phyloP scores from a whole-genome alignment of 2,113 vertebrate genomes.

The Sinocyclocheilus anshuiensis region DNA sequence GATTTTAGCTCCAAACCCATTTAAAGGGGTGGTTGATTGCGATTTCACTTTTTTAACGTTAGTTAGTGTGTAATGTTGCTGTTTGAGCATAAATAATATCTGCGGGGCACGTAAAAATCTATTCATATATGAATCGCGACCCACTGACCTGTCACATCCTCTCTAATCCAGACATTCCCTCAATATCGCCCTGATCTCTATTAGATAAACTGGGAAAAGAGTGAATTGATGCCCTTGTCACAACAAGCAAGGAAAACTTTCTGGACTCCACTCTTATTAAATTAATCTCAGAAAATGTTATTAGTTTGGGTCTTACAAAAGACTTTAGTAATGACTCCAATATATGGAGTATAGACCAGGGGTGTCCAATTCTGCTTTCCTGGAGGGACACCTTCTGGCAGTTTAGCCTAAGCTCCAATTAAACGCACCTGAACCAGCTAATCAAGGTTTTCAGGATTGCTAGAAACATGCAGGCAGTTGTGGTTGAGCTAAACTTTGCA shows the following conservation, averaged over 20 bases:
- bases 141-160: background rate
- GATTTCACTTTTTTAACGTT: no score
- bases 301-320: background rate
- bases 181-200: background rate
- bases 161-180: background rate
- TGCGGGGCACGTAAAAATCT: no score
- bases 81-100: no score
- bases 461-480: background rate
- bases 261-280: background rate
- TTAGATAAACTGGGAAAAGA: background rate
- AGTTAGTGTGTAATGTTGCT: no score
- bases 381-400: background rate
- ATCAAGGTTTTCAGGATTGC: background rate
- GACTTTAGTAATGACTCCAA: background rate
- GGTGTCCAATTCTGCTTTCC: no score
- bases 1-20: background rate
- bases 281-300: background rate
- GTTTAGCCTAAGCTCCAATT: background rate
- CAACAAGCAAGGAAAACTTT: background rate
- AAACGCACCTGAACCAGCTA: background rate
- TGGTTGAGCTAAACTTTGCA: background rate
- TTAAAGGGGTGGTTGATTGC: no score
- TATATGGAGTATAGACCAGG: no score
- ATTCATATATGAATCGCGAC: no score
- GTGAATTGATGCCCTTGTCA: background rate